A percentile compares a stretch with the other conserved stretches of the same genome.
Conservation (phyloP, 2,797 vertebrate species). For the Cetoscarus ocellatus region DNA sequence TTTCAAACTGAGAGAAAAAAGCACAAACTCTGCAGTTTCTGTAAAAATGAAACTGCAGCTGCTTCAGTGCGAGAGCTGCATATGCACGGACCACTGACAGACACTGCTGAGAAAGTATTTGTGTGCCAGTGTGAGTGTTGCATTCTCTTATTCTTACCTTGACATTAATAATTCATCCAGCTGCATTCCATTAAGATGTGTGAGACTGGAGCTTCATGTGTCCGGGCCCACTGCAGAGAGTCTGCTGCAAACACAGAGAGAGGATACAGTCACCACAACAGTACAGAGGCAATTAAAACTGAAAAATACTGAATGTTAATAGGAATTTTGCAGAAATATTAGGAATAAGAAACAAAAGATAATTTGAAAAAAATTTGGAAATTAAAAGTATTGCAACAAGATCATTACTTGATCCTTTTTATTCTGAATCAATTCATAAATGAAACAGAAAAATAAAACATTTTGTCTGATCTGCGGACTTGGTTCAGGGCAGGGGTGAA, state of each 20-base stretch:
- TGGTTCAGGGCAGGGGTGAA: no score
- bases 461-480: no score
- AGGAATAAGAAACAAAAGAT: no score
- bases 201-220: not conserved
- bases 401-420: no score
- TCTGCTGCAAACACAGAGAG: conserved; percentile 42
- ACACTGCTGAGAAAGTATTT: not conserved
- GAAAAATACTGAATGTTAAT: not conserved
- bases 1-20: no score
- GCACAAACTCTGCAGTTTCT: no score
- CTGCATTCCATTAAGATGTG: conserved; percentile 42
- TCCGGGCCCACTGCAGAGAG: conserved; percentile 20
- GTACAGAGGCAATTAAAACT: not conserved
- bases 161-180: conserved; percentile 42
- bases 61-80: conserved; percentile 14
- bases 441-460: no score
- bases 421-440: no score
- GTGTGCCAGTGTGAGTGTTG: conserved; percentile 15
- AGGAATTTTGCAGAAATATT: not conserved
- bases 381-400: no score
- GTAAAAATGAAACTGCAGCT: not conserved
- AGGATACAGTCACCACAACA: conserved; percentile 10
- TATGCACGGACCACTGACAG: not conserved
- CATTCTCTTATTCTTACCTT: conserved; percentile 34
- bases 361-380: no score